phyloP scores from a whole-genome alignment of 1,140 invertebrate species.

The Lamellibrachia luymesi region DNA sequence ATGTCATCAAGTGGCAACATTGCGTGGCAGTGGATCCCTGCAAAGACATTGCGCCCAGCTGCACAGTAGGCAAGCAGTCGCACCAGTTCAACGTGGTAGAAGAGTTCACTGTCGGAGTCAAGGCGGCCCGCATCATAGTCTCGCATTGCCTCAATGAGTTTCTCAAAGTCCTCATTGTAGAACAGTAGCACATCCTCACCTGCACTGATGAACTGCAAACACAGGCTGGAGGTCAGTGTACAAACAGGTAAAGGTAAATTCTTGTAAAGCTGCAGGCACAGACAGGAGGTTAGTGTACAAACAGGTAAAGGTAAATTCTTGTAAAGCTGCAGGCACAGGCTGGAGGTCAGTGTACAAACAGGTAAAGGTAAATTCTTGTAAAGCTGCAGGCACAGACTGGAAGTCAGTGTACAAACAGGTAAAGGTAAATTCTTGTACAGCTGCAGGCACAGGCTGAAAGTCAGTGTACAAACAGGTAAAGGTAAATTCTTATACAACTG shows the following conservation, averaged over 20 bases:
- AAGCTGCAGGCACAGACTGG: too few species aligned
- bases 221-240: not conserved
- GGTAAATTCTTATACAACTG: too few species aligned
- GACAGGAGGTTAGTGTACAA: too few species aligned
- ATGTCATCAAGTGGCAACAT: slow-evolving; percentile 95
- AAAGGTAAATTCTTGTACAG: too few species aligned
- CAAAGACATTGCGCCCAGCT: slow-evolving; percentile 98
- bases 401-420: too few species aligned
- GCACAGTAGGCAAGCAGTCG: slow-evolving; percentile 93
- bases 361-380: too few species aligned
- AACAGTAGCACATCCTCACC: slow-evolving; percentile 97
- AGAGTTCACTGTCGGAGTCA: slow-evolving; percentile 75
- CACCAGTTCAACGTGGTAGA: slow-evolving; percentile 96
- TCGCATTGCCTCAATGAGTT: slow-evolving; percentile 88
- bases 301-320: too few species aligned
- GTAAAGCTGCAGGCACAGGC: too few species aligned
- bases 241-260: not conserved
- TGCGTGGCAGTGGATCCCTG: slow-evolving; percentile 98
- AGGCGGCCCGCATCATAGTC: slow-evolving; percentile 44
- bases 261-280: too few species aligned
- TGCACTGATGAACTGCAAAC: slow-evolving; percentile 80
- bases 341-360: too few species aligned
- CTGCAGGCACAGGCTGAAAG: too few species aligned
- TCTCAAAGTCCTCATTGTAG: slow-evolving; percentile 94
- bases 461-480: too few species aligned